Base-by-base conservation (phyloP, 64 coral and sea anemone genomes). In the Anthopleura sola region DNA sequence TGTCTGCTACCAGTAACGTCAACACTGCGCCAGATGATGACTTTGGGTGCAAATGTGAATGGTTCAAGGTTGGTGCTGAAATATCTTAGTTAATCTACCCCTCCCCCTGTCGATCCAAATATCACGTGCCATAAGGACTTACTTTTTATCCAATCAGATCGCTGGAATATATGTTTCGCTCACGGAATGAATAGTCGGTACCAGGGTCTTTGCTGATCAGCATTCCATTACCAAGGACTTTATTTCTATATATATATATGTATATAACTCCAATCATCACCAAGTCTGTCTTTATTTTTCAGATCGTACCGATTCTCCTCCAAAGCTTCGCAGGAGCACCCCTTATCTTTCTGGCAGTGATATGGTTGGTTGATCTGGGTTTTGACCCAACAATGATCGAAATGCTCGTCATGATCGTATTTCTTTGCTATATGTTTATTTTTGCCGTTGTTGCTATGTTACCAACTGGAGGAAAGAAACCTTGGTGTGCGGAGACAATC, bases 281-380 rank as follows among this genome's bases (percentile, higher is more conserved):
- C 7, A 26, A 10, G 58, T n/a, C n/a, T 62, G n/a, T 10, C 4
- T n/a, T 62, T n/a, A 2, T 62, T 26, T 28, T 40, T 86, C 26
- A 93, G 92, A n/a, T 93, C 23, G 56, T 92, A 16, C 58, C 86
- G 20, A 36, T 95, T 34, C 68, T 95, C 15, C 91, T 95, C n/a
- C 93, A 95, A n/a, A 91, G 95, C 29, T 51, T 93, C 15, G 85
- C 91, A 10, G 95, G 78, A 8, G 86, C 91, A 1, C 95, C 95
- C 15, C 82, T 97, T 79, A 82, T 97, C 80, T 75, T 97, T 19
- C 50, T 97, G 6, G 95, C 95, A 13, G 40, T 93, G 15, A 51
- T 88, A 31, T 84, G 87, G 11, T 5, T 92, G 28, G 37, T 5
- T 31, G 75, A 79, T 33, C 37, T 87, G 12, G 81, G 49, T 49